Evolutionary conservation across 2,113 vertebrate genomes (phyloP), one percentile per base, ranked within the genome.

Genomic region (Siphamia tubifer): DNA sequence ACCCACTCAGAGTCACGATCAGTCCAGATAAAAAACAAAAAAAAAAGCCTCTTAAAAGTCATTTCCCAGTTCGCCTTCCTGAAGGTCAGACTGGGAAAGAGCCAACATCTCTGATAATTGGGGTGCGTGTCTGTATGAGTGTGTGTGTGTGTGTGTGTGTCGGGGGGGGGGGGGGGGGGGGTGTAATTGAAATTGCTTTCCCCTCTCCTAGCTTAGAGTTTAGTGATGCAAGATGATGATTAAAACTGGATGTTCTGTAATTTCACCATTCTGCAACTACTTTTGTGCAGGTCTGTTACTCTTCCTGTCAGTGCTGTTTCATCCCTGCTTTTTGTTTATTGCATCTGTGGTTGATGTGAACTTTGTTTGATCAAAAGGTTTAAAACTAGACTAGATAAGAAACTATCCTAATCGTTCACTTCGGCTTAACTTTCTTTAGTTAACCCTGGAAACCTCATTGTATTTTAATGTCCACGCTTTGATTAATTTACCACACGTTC

Each of bases 81-180:
- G 76, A 82, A 81, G 82, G 84, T 85, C 80, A 82, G 61, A 38
- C 77, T 60, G 70, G 70, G 53, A 84, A 69, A 65, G 57, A 68
- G 51, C 68, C 71, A 69, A 69, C 76, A 63, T 73, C 42, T 53
- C 47, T 73, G 72, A 77, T 86, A 82, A 87, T 82, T 81, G 83
- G 71, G 39, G 57, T 56, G 32, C 60, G 35, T 42, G 44, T 36
- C 12, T 48, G 20, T 39, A 10, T 53, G 42, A 54, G 21, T 49
- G 19, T 57, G 43, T 56, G n/a, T 53, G 55, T 65, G 47, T 55
- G 52, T 31, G 62, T 45, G 45, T 45, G 57, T 48, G 43, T 62
- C 60, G 34, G 36, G 45, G 57, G 7, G 24, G 27, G 44, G 30
- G 56, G 56, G 66, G 34, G 36, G 45, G 57, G 7, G 24, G 27